Conservation (phyloP, 2,888 invertebrate genomes). For the Phortica magna region DNA sequence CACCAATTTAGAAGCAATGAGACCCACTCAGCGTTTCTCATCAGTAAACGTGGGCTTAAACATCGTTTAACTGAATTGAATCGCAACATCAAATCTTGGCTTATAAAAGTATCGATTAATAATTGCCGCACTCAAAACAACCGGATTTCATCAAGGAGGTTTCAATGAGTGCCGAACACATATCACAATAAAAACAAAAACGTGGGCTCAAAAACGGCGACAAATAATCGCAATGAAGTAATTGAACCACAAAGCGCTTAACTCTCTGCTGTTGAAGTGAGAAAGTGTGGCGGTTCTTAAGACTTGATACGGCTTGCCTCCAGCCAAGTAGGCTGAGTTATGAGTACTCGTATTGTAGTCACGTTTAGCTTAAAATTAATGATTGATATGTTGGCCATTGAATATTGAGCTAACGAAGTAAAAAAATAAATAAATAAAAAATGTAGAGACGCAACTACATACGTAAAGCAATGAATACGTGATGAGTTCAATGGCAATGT, state of each 20-base stretch:
- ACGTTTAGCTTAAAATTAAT: conserved; percentile 21
- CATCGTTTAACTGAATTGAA: conserved; percentile 25
- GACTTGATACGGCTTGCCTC: neutral
- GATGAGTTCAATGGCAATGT: conserved; percentile 22
- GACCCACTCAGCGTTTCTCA: neutral
- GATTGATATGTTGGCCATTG: conserved; percentile 26
- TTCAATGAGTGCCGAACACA: neutral
- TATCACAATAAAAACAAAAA: neutral
- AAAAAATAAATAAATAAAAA: neutral
- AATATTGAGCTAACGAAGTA: neutral
- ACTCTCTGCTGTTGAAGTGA: conserved; percentile 8
- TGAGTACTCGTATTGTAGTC: conserved; percentile 14
- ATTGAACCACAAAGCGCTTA: conserved; percentile 4
- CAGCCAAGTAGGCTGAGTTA: neutral
- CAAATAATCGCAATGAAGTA: neutral
- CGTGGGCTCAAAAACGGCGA: neutral
- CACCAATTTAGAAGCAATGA: neutral
- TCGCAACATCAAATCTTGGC: neutral
- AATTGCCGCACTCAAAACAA: conserved; percentile 42
- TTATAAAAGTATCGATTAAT: conserved; percentile 35
- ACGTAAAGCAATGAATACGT: neutral
- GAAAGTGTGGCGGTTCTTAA: conserved; percentile 7
- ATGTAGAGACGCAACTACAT: neutral
- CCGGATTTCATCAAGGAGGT: conserved; percentile 43
- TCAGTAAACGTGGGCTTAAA: conserved; percentile 6